These are phyloP conservation scores for Bugula neritina DNA, from an alignment of 2,888 invertebrate genomes.

Conservation along the genomic window DNA sequence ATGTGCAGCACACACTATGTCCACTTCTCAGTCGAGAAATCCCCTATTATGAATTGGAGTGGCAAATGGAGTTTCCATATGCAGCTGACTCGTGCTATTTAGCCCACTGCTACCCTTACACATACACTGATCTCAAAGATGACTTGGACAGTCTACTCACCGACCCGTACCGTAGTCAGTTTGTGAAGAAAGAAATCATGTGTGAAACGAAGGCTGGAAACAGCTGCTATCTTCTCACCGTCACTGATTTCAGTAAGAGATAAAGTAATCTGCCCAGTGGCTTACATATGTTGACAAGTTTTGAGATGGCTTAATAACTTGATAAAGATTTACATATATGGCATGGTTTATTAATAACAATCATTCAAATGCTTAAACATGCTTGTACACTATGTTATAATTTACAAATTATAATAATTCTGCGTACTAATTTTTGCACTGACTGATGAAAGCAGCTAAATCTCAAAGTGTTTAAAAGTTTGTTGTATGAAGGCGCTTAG, in stretches of 20 bases:
- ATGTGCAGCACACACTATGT: slow-evolving; percentile 43
- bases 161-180: slow-evolving; percentile 37
- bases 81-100: slow-evolving; percentile 47
- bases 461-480: no score
- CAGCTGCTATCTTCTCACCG: slow-evolving; percentile 50
- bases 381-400: no score
- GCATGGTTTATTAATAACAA: no score
- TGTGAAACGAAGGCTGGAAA: slow-evolving; percentile 52
- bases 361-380: no score
- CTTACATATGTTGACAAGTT: no score
- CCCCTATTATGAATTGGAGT: slow-evolving; percentile 48
- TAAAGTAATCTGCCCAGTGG: no score
- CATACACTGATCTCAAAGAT: slow-evolving; percentile 51
- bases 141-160: slow-evolving; percentile 45
- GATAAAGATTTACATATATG: no score
- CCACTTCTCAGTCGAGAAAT: slow-evolving; percentile 45
- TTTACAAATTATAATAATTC: no score
- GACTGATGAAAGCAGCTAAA: no score
- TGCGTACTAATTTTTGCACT: no score
- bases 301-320: no score
- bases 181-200: slow-evolving; percentile 44
- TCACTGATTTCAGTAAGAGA: slow-evolving; percentile 48
- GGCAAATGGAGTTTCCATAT: slow-evolving; percentile 51
- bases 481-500: no score
- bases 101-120: slow-evolving; percentile 53